Percentiles rank a stretch among this genome's conserved stretches.
These are phyloP conservation scores for Drosophila pseudotakahashii DNA, from an alignment of 2,888 invertebrate species.

Conservation along the genomic window DNA sequence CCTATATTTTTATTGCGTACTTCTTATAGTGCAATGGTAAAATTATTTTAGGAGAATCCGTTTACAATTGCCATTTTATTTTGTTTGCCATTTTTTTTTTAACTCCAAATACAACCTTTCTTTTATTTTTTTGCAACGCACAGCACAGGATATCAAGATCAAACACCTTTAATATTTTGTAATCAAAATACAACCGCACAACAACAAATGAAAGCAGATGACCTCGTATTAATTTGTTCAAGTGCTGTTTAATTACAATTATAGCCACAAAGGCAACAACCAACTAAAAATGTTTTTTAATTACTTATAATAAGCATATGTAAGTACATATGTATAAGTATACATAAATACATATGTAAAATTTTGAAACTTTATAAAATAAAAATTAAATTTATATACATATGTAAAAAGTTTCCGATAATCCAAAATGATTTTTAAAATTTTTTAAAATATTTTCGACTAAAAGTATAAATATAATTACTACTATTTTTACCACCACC, in stretches of 20 bases:
- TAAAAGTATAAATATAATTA: background rate
- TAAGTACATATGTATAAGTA: background rate
- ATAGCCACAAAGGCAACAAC: background rate
- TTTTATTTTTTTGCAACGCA: background rate
- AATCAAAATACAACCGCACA: background rate
- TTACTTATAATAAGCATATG: background rate
- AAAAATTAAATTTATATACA: background rate
- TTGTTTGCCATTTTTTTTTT: background rate
- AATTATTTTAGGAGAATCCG: no score
- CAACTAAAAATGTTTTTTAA: background rate
- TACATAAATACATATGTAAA: background rate
- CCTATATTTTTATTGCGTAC: no score
- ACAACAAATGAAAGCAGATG: background rate
- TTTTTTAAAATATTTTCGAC: no score
- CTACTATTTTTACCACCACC: background rate
- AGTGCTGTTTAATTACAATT: conserved; percentile 5
- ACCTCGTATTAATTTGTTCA: conserved; percentile 8
- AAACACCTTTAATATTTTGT: conserved; percentile 6
- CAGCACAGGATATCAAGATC: background rate
- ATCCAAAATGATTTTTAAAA: no score
- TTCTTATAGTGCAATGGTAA: no score
- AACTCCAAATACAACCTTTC: background rate
- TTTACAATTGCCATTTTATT: no score
- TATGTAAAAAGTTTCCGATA: background rate
- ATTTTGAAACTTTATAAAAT: background rate